phyloP scores from a whole-genome alignment of 2,797 vertebrate genomes.

The Sus cebifrons region DNA sequence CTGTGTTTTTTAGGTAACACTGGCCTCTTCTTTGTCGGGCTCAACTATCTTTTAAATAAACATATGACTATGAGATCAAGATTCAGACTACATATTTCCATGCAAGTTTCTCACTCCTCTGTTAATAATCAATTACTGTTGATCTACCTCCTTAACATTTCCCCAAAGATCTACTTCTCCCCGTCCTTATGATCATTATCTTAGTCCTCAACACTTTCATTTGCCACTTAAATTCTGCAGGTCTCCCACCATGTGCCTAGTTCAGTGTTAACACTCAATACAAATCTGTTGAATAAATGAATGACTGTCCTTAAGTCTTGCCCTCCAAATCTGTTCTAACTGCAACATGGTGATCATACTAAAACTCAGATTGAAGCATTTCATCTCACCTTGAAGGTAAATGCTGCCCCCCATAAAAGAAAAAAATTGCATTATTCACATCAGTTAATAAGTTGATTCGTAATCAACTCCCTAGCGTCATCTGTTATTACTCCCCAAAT shows the following conservation, averaged over 20 bases:
- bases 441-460: neutral
- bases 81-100: neutral
- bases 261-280: neutral
- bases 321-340: neutral
- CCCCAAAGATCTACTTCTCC: neutral
- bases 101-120: neutral
- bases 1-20: neutral
- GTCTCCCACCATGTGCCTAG: neutral
- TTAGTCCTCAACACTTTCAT: neutral
- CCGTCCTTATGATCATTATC: neutral
- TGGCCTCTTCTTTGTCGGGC: neutral
- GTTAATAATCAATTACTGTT: constrained; percentile 1
- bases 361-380: neutral
- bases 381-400: neutral
- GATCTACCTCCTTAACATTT: neutral
- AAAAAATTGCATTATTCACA: neutral
- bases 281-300: neutral
- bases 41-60: neutral
- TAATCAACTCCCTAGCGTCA: neutral
- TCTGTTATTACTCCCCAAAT: neutral
- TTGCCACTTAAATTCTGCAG: neutral
- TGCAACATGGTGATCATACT: neutral
- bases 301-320: constrained; percentile 7
- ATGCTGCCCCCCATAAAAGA: neutral
- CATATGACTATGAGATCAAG: neutral